Evolutionary conservation across 2,113 vertebrate species (phyloP), one percentile per base, ranked within the genome.

Genomic region (Pontoporia blainvillei): DNA sequence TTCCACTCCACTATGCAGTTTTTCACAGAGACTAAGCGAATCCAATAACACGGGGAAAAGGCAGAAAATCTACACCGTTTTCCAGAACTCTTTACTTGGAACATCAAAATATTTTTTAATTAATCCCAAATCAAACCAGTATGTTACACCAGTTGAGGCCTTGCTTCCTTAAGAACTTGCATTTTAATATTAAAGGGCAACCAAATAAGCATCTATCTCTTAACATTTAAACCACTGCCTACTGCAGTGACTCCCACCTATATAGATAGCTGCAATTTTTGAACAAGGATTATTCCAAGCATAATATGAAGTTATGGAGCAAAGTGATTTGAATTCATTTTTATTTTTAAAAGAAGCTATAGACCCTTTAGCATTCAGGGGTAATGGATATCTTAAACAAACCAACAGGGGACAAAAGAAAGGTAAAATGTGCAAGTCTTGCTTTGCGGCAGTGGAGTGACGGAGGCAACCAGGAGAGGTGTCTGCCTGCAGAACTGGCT

Each of bases 271-370:
- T 66, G 25, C 21, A 44, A 61, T 57, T 92, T 71, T 71, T 85
- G 66, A 95, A 64, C 21, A 64, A 62, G 75, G 61, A 27, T 27
- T 59, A 39, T 20, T 78, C 18, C 64, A 76, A 31, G 49, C 20
- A 17, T 20, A 44, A 41, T 34, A 76, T 8, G 31, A 72, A 72
- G 92, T 76, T 39, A 49, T 29, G 34, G 62, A 76, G 7, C 36
- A 54, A 92, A 91, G 27, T 52, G 81, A 73, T 23, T 89, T 92
- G 69, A 57, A 82, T 69, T 66, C 2, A 23, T 36, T 62, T 86
- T 79, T 79, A 39, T 61, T 85, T 94, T 88, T 89, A 46, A 76
- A 89, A 95, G 86, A 78, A 31, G 8, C 44, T 36, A 46, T 54
- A 34, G 46, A 10, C 31, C 69, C n/a, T 25, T 52, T 54, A 82